Percentiles rank a stretch among this genome's conserved stretches.
phyloP scores from a whole-genome alignment of 2,888 invertebrate genomes.

The Morpho deidamia region DNA sequence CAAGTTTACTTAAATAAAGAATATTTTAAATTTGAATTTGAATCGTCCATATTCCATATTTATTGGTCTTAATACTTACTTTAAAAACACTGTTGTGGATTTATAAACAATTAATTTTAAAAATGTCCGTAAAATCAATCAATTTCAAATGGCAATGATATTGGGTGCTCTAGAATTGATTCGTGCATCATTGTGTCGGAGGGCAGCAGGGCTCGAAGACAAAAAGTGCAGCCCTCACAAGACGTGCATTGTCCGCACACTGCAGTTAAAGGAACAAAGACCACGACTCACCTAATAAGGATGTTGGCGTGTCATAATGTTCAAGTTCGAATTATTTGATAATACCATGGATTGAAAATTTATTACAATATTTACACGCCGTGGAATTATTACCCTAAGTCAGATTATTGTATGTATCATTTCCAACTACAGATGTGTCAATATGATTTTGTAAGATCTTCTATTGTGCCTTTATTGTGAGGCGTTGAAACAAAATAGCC shows the following conservation, averaged over 20 bases:
- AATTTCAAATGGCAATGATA: background rate
- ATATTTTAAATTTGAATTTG: too few relatives aligned
- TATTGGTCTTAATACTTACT: too few relatives aligned
- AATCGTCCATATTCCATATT: too few relatives aligned
- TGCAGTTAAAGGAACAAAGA: slow-evolving; percentile 28
- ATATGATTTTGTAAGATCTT: too few relatives aligned
- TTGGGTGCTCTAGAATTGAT: slow-evolving; percentile 25
- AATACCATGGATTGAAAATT: background rate
- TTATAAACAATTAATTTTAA: background rate
- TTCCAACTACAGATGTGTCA: too few relatives aligned
- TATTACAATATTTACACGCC: background rate
- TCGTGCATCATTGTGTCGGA: slow-evolving; percentile 36
- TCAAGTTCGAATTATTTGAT: slow-evolving; percentile 7
- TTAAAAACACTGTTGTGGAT: too few relatives aligned
- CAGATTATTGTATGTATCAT: too few relatives aligned
- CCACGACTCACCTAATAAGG: slow-evolving; percentile 19
- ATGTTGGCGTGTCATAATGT: slow-evolving; percentile 20
- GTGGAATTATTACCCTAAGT: too few relatives aligned
- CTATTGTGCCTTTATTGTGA: too few relatives aligned
- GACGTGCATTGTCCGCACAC: slow-evolving; percentile 32
- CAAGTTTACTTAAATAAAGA: too few relatives aligned
- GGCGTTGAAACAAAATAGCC: too few relatives aligned
- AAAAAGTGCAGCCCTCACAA: slow-evolving; percentile 44
- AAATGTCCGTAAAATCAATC: background rate
- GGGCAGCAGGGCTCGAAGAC: slow-evolving; percentile 46